Evolutionary conservation across 2,888 invertebrate genomes (phyloP), one percentile per base, ranked within the genome.

Genomic region (Drosophila merina): DNA sequence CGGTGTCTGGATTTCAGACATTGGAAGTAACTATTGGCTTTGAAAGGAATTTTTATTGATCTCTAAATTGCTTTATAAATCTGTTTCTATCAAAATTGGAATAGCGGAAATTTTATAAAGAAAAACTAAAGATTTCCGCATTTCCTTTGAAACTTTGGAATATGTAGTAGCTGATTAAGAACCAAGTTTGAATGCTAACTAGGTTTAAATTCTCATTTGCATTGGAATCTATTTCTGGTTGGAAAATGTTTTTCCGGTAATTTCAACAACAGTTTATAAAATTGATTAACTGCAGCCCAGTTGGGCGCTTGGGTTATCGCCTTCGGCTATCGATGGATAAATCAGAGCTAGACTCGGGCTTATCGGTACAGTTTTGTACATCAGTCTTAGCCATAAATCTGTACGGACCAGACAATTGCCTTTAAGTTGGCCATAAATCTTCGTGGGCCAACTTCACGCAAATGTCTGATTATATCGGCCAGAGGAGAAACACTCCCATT

Each of bases 311-410:
- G 20, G 51, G 9, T 28, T 25, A 20, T 8, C 4, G 42, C n/a
- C 44, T 7, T 1, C 47, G 67, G 30, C 47, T 31, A 9, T 42
- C 30, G 30, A 36, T 56, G 57, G 72, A 68, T 78, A 75, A 85
- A 75, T 78, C 79, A 80, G 68, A 50, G 54, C 60, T 38, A 38
- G 59, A 57, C 36, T 54, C 10, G 44, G 42, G 49, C 38, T 45
- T 59, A 57, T 62, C 50, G 30, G 20, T 52, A 42, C 48, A 56
- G 44, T 47, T 59, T 48, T 48, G 20, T 81, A 69, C 68, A 77
- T 78, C 71, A 42, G 20, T 28, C 54, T 67, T 66, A 47, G 31
- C 66, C 60, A 72, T 79, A 85, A 79, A 85, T 79, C 75, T 68
- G 64, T 9, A 12, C 54, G 20, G 38, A 31, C 60, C 59, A 36